Percentiles rank a stretch among this genome's conserved stretches.
Evolutionary conservation across 2,888 invertebrate genomes (phyloP).

Genomic region (Eupithecia exiguata): DNA sequence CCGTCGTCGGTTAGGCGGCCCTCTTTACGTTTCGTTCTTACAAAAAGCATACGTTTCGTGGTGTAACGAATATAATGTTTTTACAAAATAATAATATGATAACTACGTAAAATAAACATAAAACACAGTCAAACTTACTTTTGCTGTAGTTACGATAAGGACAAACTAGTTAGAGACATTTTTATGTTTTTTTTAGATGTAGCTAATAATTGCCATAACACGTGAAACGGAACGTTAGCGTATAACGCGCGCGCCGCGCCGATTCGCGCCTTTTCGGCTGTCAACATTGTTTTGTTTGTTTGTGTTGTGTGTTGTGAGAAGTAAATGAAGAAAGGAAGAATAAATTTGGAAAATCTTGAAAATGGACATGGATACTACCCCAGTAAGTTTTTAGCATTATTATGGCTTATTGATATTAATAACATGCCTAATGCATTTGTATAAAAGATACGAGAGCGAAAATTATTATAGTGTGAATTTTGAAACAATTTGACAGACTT

Average conservation of each 20-base stretch:
- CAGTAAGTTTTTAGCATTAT: slow-evolving; percentile 8
- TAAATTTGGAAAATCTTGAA: background rate
- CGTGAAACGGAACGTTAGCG: slow-evolving; percentile 12
- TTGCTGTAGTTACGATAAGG: background rate
- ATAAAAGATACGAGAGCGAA: background rate
- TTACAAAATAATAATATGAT: slow-evolving; percentile 6
- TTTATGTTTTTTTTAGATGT: background rate
- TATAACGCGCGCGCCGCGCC: no score
- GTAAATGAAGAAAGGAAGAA: background rate
- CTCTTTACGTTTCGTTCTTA: slow-evolving; percentile 2
- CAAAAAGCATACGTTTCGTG: slow-evolving; percentile 1
- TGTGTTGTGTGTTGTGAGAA: background rate
- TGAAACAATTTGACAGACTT: background rate
- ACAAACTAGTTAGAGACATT: background rate
- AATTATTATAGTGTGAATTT: background rate
- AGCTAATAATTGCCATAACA: background rate
- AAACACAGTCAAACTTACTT: background rate
- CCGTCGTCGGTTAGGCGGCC: no score
- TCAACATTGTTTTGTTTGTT: background rate
- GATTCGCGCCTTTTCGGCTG: background rate
- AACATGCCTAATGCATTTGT: background rate
- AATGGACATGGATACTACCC: background rate
- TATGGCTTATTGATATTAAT: background rate
- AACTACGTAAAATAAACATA: slow-evolving; percentile 8
- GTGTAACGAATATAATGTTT: background rate